Evolutionary conservation across 2,888 invertebrate genomes (phyloP).

Genomic region (Tetanocera ferruginea): DNA sequence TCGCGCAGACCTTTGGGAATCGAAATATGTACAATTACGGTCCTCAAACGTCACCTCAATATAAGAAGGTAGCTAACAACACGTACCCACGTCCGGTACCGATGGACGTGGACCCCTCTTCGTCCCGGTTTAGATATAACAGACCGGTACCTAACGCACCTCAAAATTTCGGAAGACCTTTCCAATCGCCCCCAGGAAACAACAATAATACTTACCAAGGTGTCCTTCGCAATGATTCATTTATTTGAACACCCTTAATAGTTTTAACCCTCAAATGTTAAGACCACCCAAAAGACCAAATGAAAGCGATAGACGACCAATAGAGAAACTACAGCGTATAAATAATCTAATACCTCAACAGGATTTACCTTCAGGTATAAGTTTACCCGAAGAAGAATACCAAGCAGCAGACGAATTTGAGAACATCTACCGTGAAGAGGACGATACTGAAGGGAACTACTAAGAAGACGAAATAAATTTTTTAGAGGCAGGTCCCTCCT

Average conservation of each 20-base stretch:
- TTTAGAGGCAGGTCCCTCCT: neutral
- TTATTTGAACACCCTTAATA: too few species aligned
- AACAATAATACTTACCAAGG: too few species aligned
- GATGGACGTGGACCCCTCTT: neutral
- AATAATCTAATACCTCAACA: neutral
- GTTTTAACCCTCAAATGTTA: neutral
- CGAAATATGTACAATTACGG: neutral
- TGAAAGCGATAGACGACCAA: too few species aligned
- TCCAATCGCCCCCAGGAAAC: neutral
- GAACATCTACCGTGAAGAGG: neutral
- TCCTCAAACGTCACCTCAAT: neutral
- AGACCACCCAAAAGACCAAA: neutral
- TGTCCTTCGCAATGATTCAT: too few species aligned
- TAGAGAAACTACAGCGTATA: slow-evolving; percentile 27
- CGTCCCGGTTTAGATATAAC: neutral
- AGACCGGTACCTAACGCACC: neutral
- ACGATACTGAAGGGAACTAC: too few species aligned
- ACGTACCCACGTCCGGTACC: neutral
- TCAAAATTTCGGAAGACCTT: neutral
- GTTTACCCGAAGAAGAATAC: too few species aligned
- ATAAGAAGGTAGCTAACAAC: neutral
- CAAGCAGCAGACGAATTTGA: too few species aligned
- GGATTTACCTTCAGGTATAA: too few species aligned
- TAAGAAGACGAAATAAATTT: slow-evolving; percentile 17
- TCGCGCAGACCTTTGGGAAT: neutral